Percentiles rank a stretch among this genome's conserved stretches.
phyloP scores from a whole-genome alignment of 2,797 vertebrate genomes.

The Eptatretus atami region DNA sequence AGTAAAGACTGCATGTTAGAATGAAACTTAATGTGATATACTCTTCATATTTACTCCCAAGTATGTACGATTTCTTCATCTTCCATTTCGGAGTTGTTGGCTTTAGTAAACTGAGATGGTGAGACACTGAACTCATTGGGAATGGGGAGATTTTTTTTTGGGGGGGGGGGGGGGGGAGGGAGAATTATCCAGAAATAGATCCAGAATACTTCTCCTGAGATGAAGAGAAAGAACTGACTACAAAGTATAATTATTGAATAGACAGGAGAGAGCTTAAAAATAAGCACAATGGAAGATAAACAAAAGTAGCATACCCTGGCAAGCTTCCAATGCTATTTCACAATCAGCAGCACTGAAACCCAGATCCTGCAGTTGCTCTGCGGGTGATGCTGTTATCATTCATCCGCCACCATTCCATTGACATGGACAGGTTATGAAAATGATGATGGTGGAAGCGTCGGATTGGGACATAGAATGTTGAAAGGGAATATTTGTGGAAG shows the following conservation, averaged over 20 bases:
- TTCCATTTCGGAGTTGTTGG: no score
- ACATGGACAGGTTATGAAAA: no score
- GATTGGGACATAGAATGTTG: no score
- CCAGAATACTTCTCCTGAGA: neutral
- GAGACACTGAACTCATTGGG: no score
- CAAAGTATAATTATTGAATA: neutral
- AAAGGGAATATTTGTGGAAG: no score
- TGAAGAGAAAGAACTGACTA: neutral
- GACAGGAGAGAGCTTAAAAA: neutral
- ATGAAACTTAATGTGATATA: no score
- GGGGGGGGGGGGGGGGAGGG: neutral
- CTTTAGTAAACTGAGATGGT: no score
- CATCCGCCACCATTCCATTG: no score
- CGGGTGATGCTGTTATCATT: slow-evolving; percentile 6
- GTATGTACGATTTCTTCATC: no score
- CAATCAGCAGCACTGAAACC: slow-evolving; percentile 61
- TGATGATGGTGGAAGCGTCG: no score
- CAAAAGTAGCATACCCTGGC: slow-evolving; percentile 29
- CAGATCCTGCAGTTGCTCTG: slow-evolving; percentile 41
- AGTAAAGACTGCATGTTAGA: neutral
- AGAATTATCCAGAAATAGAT: neutral
- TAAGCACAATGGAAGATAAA: neutral
- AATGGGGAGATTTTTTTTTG: neutral
- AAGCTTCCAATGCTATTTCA: slow-evolving; percentile 32
- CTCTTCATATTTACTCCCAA: no score